Evolutionary conservation across 2,113 vertebrate genomes (phyloP).

Genomic region (Falco punctatus): DNA sequence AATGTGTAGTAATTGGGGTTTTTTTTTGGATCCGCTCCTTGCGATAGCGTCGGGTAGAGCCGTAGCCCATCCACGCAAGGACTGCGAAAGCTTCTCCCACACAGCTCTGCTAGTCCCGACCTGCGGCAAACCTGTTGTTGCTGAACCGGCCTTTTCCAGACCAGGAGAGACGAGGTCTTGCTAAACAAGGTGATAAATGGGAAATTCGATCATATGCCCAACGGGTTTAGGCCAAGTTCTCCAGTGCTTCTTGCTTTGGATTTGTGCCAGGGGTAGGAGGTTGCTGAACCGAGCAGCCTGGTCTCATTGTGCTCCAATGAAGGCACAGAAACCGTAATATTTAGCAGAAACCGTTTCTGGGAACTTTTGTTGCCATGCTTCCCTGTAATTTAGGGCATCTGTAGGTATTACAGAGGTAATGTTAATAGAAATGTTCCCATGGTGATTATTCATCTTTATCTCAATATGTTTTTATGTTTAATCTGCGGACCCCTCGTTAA

Average conservation of each 20-base stretch:
- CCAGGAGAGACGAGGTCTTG: neutral
- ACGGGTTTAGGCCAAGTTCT: neutral
- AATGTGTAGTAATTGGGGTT: accelerated
- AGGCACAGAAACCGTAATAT: neutral
- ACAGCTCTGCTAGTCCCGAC: neutral
- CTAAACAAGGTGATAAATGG: neutral
- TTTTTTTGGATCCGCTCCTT: neutral
- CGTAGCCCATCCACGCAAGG: accelerated
- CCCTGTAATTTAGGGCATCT: neutral
- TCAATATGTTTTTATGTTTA: neutral
- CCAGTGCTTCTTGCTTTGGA: neutral
- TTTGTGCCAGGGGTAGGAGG: neutral
- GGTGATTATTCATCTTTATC: neutral
- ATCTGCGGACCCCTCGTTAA: neutral
- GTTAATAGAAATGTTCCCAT: neutral
- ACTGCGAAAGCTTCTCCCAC: neutral
- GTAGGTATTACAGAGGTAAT: neutral
- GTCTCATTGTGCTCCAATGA: accelerated
- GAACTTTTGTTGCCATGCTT: neutral
- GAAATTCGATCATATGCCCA: neutral
- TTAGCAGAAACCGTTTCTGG: neutral
- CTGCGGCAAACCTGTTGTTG: neutral
- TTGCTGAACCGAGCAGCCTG: accelerated
- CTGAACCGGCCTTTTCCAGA: neutral
- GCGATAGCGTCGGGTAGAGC: neutral